Conservation (phyloP, 2,113 vertebrate genomes). For the Otus sunia region DNA sequence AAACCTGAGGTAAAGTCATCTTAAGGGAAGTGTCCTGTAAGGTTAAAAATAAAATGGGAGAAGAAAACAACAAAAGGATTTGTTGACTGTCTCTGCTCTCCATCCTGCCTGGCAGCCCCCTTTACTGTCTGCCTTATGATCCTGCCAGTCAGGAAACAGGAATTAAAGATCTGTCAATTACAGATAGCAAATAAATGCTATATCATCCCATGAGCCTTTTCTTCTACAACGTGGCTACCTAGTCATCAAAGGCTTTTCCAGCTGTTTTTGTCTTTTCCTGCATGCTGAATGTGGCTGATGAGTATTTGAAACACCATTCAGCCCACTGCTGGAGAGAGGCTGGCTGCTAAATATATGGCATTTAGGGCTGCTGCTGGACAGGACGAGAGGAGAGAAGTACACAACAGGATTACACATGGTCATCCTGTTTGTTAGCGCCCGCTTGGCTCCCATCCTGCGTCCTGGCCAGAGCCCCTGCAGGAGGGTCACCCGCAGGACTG, state of each 20-base stretch:
- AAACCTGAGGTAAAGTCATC: not conserved
- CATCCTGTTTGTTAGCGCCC: constrained; percentile 22
- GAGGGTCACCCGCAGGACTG: not conserved
- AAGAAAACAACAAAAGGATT: constrained; percentile 19
- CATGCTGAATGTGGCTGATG: not conserved
- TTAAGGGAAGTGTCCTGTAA: constrained; percentile 10
- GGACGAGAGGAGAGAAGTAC: not conserved
- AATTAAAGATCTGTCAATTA: constrained; percentile 51
- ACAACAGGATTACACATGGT: not conserved
- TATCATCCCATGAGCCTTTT: not conserved
- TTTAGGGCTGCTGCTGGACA: not conserved
- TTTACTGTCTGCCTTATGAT: not conserved
- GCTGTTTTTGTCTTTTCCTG: not conserved
- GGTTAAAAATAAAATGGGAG: constrained; percentile 38
- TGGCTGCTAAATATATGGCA: rapidly evolving
- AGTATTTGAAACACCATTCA: not conserved
- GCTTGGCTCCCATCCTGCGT: not conserved
- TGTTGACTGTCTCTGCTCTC: not conserved
- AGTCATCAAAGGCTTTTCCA: not conserved
- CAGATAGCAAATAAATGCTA: not conserved
- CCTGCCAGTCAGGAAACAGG: constrained; percentile 41
- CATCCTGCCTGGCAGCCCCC: constrained; percentile 36
- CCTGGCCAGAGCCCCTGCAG: not conserved
- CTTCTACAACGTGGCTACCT: not conserved
- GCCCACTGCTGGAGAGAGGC: not conserved